Conservation (phyloP, 2,113 vertebrate genomes). For the Larimichthys crocea region DNA sequence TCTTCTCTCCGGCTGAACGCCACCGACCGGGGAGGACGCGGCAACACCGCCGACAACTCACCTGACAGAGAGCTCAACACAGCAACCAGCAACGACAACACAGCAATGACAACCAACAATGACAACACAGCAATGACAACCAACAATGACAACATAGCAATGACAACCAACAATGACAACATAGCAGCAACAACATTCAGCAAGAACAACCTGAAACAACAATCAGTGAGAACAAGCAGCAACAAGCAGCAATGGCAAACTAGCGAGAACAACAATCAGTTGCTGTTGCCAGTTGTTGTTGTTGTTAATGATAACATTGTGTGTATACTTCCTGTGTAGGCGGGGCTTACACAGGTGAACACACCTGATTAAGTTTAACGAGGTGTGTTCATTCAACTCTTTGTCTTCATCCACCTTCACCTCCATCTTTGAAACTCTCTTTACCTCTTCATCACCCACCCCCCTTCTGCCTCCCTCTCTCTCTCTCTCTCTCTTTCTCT, state of each 20-base stretch:
- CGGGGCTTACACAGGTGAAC: too few relatives aligned
- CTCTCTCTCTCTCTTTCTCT: too few relatives aligned
- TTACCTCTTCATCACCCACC: too few relatives aligned
- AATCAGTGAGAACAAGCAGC: not conserved
- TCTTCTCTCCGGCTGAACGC: conserved; percentile 38
- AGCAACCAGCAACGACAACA: not conserved
- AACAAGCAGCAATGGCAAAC: not conserved
- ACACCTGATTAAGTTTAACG: too few relatives aligned
- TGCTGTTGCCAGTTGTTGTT: too few relatives aligned
- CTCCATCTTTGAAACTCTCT: too few relatives aligned
- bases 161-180: not conserved
- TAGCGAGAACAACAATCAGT: not conserved
- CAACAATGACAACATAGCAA: not conserved
- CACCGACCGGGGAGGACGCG: conserved; percentile 23
- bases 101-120: not conserved
- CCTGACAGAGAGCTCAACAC: conserved; percentile 10
- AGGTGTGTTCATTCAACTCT: too few relatives aligned
- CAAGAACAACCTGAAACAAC: not conserved
- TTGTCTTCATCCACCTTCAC: too few relatives aligned
- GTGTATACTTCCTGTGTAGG: too few relatives aligned
- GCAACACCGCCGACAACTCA: not conserved
- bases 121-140: not conserved
- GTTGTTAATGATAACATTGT: too few relatives aligned
- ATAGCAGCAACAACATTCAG: not conserved
- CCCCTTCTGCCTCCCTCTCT: too few relatives aligned